phyloP scores from a whole-genome alignment of 2,888 invertebrate genomes.

The Eumacrocentrus americanus region DNA sequence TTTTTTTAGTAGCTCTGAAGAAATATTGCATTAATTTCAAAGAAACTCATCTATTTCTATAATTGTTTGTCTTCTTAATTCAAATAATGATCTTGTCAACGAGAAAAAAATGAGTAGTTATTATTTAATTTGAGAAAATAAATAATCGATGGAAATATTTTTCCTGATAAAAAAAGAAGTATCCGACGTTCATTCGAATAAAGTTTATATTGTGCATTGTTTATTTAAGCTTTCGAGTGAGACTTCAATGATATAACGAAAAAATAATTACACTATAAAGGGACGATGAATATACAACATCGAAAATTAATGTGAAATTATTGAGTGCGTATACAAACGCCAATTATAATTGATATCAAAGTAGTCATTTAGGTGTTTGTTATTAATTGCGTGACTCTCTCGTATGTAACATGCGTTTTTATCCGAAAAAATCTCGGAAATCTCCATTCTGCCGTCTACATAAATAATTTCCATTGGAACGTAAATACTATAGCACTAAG shows the following conservation, averaged over 20 bases:
- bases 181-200: background rate
- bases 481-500: background rate
- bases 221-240: background rate
- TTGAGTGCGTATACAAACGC: background rate
- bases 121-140: background rate
- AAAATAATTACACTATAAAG: background rate
- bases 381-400: conserved; percentile 1
- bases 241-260: background rate
- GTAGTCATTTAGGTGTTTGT: background rate
- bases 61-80: too few relatives aligned
- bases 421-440: background rate
- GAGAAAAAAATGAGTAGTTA: too few relatives aligned
- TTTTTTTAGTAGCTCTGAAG: too few relatives aligned
- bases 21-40: too few relatives aligned
- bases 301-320: background rate
- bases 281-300: conserved; percentile 1
- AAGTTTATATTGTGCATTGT: background rate
- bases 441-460: background rate
- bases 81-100: too few relatives aligned
- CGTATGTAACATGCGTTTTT: background rate
- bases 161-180: too few relatives aligned
- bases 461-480: background rate
- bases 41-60: too few relatives aligned
- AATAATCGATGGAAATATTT: background rate
- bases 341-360: background rate